Percentiles rank a stretch among this genome's conserved stretches.
Evolutionary conservation across 2,113 vertebrate genomes (phyloP).

Genomic region (Grus americana): DNA sequence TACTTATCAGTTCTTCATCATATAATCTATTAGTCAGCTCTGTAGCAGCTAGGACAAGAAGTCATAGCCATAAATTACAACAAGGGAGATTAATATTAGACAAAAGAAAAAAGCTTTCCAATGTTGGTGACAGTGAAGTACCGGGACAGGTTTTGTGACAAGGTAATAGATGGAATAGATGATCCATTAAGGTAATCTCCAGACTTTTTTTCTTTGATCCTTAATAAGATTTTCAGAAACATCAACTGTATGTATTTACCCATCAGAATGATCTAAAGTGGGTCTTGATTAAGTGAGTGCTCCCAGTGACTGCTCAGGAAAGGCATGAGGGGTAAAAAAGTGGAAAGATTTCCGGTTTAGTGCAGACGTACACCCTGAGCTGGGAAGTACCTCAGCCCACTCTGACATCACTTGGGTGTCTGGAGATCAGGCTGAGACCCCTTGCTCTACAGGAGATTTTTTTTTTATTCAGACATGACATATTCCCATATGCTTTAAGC

Average conservation of each 20-base stretch:
- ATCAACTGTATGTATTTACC: background rate
- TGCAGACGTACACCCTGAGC: background rate
- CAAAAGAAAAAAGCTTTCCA: background rate
- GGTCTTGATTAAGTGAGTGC: background rate
- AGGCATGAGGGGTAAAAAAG: background rate
- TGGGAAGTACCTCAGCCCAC: background rate
- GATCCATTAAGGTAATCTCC: background rate
- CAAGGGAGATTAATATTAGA: background rate
- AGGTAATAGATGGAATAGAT: background rate
- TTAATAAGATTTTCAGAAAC: background rate
- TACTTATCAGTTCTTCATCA: background rate
- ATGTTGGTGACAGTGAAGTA: background rate
- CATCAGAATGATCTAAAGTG: background rate
- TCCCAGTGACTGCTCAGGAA: background rate
- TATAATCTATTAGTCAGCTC: background rate
- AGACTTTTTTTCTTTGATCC: background rate
- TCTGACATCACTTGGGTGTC: background rate
- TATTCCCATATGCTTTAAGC: background rate
- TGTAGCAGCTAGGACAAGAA: background rate
- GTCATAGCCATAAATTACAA: background rate
- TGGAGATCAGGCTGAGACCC: background rate
- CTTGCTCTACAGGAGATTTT: background rate
- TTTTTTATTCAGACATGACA: background rate
- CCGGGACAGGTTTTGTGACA: background rate
- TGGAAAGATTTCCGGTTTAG: background rate